Base-by-base conservation (phyloP, 2,888 invertebrate genomes). In the Laspeyria flexula region DNA sequence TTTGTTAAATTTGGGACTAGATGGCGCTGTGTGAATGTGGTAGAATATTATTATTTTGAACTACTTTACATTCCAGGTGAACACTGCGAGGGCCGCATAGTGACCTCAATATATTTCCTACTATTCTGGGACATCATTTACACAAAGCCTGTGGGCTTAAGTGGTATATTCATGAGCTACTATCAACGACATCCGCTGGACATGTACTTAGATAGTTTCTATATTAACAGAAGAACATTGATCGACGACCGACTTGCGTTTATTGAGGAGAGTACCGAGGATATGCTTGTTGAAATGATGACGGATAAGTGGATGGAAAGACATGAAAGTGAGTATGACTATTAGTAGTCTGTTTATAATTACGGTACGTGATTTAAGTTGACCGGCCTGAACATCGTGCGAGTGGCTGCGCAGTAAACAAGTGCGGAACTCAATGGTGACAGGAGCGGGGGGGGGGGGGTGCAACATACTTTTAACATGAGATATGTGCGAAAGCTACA, bases 71-170 rank as follows among this genome's bases (percentile, higher is more conserved):
- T 7, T 12, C 0, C 77, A 95, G 95, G 95, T 9, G 85, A 94
- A n/a, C 96, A 96, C 78, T 95, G 95, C 73, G 96, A 97, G 81
- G 95, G 96, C 1, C 85, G 93, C 0, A 91, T 95, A 11, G 89
- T 96, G 4, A 88, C 89, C 1, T 93, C 94, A 0, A 78, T 96
- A 47, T 95, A 95, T 80, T 91, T 90, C 29, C 83, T 96, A 0
- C 83, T 96, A 5, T 96, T 97, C 82, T 97, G 97, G 97, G 96
- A 97, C 62, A 94, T 96, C 1, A 94, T 98, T 38, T 89, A 93
- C 57, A 85, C 95, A 10, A 89, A 91, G 41, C 85, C 88, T 0
- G 87, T 92, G 0, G 76, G 75, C 6, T 72, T 79, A 0, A 54
- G 54, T 0, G 95, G 96, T 52, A 89, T 94, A 9, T 97, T 96